phyloP scores from a whole-genome alignment of 2,113 vertebrate species.

The Mormoops blainvillei region DNA sequence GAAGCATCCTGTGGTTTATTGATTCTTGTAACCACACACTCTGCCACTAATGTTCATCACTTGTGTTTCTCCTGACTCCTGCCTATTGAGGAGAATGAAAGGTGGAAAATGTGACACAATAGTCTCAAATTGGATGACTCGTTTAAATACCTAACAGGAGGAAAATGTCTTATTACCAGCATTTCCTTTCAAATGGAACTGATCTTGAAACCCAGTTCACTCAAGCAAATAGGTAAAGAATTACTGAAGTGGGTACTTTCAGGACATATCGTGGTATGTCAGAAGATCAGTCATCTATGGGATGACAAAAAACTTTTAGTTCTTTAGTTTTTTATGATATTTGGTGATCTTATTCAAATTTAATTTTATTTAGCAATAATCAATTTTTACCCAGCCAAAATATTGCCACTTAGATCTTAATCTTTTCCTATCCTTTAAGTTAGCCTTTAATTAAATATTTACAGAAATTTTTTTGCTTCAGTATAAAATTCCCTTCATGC shows the following conservation, averaged over 20 bases:
- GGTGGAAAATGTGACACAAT: constrained; percentile 61
- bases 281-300: neutral
- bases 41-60: constrained; percentile 64
- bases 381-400: neutral
- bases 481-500: constrained; percentile 13
- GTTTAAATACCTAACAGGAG: constrained; percentile 54
- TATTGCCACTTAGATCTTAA: neutral
- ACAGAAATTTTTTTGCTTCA: neutral
- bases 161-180: constrained; percentile 45
- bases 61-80: constrained; percentile 59
- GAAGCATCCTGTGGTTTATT: constrained; percentile 75
- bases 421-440: neutral
- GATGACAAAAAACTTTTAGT: neutral
- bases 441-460: constrained; percentile 2
- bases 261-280: neutral
- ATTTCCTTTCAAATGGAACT: constrained; percentile 51
- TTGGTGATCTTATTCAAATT: constrained; percentile 25
- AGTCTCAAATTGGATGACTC: constrained; percentile 60
- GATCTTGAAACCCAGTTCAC: constrained; percentile 32
- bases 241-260: neutral
- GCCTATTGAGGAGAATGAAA: constrained; percentile 61
- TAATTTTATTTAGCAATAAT: constrained; percentile 16
- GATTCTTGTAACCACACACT: constrained; percentile 66
- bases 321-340: neutral
- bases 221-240: constrained; percentile 26